Evolutionary conservation across 2,888 invertebrate species (phyloP), one percentile per base, ranked within the genome.

Genomic region (Cataglyphis cursor): DNA sequence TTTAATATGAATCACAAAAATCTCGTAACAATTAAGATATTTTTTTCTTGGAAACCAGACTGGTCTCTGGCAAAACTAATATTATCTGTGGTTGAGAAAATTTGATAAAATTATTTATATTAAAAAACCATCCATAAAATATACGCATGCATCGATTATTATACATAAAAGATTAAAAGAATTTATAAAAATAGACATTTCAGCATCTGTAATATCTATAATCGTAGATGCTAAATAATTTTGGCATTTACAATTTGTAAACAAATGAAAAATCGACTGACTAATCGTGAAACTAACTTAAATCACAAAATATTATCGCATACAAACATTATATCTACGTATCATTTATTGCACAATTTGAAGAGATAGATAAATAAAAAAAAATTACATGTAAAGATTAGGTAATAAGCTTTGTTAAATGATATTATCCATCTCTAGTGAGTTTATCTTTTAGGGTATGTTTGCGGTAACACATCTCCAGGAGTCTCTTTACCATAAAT

Each of bases 401-500:
- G 31, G 10, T 65, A 66, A 76, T 57, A 41, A 57, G 15, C 41
- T 1, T 57, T 66, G 12, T 57, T 76, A 54, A 48, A 66, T 44
- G 65, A 44, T 66, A 76, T 66, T 66, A 66, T 15, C 6, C 21
- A 66, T 57, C n/a, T 76, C 15, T 18, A 18, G 6, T 6, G 3
- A 38, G 8, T 41, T 66, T 66, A 65, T 65, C 48, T 41, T 57
- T 41, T 8, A 6, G 31, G 66, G 18, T 51, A 24, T 75, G 21
- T 51, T 75, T 64, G 65, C 28, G 24, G n/a, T 64, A 41, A 31
- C n/a, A 12, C 6, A 51, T n/a, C 41, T 57, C 35, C 51, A 35
- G 44, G 41, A 21, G 12, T 8, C n/a, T 57, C n/a, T 66, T 66
- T 65, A 65, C 54, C 66, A 65, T 76, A 66, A 76, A 76, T 4